Evolutionary conservation across 2,113 vertebrate genomes (phyloP).

Genomic region (Leptosomus discolor): DNA sequence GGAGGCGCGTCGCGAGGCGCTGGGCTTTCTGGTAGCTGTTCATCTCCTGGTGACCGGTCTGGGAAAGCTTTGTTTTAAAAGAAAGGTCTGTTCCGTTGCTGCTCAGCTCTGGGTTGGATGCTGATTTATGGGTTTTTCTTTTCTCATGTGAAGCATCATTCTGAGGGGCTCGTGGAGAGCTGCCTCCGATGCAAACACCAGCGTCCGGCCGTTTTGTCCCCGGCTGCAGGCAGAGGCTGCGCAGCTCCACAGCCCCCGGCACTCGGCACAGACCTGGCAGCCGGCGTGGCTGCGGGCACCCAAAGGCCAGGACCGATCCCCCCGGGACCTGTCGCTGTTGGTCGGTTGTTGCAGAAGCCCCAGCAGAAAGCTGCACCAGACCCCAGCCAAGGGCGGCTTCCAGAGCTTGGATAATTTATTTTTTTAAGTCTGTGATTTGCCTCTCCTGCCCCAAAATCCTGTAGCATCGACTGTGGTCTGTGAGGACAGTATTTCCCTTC

Average conservation of each 20-base stretch:
- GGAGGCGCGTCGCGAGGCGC: neutral
- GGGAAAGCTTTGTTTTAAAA: neutral
- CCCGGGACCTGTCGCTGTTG: too few species aligned
- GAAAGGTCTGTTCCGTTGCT: neutral
- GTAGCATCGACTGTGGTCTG: fast-evolving
- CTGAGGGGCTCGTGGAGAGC: neutral
- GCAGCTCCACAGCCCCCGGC: neutral
- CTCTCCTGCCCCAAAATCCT: neutral
- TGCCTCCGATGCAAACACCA: too few species aligned
- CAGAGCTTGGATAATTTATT: neutral
- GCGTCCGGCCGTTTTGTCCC: fast-evolving
- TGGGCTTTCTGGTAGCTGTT: neutral
- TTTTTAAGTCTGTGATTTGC: neutral
- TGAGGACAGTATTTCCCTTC: neutral
- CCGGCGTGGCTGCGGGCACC: fast-evolving
- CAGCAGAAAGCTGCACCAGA: neutral
- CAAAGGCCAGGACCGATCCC: fast-evolving
- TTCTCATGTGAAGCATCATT: neutral
- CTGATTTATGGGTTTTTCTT: neutral
- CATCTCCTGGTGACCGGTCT: fast-evolving
- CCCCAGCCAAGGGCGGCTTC: neutral
- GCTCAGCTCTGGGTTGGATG: neutral
- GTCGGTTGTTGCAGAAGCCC: neutral
- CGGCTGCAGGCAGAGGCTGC: fast-evolving
- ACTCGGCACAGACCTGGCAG: neutral